Conservation (phyloP, 2,888 invertebrate species). For the Pyrocoelia pectoralis region DNA sequence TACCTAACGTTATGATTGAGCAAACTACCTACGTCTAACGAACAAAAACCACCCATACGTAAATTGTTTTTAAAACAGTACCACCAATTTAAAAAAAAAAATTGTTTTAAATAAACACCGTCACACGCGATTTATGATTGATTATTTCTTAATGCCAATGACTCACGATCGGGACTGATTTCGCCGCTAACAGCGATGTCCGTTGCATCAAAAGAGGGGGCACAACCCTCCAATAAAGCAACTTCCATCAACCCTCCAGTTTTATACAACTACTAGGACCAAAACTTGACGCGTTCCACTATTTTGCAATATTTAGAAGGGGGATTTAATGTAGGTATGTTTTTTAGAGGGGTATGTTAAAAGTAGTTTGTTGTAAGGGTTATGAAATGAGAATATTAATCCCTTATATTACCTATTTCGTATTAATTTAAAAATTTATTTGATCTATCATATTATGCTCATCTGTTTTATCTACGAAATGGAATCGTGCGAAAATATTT, state of each 20-base stretch:
- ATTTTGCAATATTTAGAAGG: constrained; percentile 51
- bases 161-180: constrained; percentile 54
- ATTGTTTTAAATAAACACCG: constrained; percentile 10
- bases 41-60: constrained; percentile 2
- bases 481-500: too few relatives aligned
- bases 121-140: constrained; percentile 42
- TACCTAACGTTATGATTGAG: constrained; percentile 3
- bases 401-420: not conserved
- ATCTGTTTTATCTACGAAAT: too few relatives aligned
- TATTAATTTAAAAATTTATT: not conserved
- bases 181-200: constrained; percentile 46
- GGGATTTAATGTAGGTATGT: constrained; percentile 47
- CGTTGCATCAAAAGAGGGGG: constrained; percentile 52
- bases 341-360: constrained; percentile 42
- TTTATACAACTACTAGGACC: constrained; percentile 40
- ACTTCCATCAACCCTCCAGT: constrained; percentile 44
- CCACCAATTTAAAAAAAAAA: not conserved
- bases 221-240: constrained; percentile 52
- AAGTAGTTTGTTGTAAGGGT: constrained; percentile 30
- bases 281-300: constrained; percentile 48
- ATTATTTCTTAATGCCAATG: constrained; percentile 48
- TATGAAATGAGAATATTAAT: constrained; percentile 5
- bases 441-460: too few relatives aligned
- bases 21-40: too few relatives aligned
- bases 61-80: constrained; percentile 13